phyloP scores from a whole-genome alignment of 2,113 vertebrate species.

The Silurus asotus region DNA sequence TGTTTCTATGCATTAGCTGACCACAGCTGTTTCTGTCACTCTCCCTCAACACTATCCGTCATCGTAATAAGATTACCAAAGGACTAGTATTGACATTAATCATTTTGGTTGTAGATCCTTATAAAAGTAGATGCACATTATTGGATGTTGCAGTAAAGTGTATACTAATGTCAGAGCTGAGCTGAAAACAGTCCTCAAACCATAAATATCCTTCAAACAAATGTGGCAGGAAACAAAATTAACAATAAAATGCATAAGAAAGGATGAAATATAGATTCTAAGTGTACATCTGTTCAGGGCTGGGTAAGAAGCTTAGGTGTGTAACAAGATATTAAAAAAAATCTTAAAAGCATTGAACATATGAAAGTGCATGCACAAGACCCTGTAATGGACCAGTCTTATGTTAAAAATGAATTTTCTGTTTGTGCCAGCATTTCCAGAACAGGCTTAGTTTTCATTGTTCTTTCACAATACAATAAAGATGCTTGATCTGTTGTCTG shows the following conservation, averaged over 20 bases:
- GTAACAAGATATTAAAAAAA: too few relatives aligned
- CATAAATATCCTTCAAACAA: neutral
- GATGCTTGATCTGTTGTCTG: neutral
- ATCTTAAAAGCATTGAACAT: neutral
- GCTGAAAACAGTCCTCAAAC: neutral
- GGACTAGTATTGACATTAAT: neutral
- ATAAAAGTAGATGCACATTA: neutral
- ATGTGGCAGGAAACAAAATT: neutral
- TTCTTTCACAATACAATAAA: neutral
- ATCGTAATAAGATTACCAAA: neutral
- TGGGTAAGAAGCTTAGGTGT: too few relatives aligned
- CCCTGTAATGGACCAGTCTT: conserved; percentile 11
- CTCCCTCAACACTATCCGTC: neutral
- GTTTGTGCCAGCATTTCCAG: neutral
- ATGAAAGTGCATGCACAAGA: conserved; percentile 4
- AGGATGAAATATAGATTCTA: neutral
- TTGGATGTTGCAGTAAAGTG: neutral
- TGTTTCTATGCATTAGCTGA: too few relatives aligned
- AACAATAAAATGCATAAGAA: neutral
- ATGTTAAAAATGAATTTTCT: neutral
- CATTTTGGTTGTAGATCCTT: neutral
- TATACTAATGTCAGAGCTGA: neutral
- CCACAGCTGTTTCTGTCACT: neutral
- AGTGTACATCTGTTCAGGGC: too few relatives aligned
- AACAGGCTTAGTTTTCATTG: neutral